Evolutionary conservation across 2,888 invertebrate genomes (phyloP).

Genomic region (Drosophila differens): DNA sequence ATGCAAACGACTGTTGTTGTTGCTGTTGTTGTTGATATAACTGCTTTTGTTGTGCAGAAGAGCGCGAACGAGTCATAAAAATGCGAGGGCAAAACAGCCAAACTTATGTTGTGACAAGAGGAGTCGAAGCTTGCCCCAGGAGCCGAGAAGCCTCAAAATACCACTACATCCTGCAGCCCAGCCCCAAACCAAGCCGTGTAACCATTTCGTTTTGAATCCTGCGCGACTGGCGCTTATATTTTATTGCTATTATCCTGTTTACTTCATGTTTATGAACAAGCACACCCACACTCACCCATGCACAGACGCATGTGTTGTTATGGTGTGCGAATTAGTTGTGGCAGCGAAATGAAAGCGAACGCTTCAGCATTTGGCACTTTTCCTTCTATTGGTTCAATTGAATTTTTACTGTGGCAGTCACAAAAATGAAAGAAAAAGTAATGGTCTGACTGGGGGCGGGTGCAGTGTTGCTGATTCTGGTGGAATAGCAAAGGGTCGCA

Average conservation of each 20-base stretch:
- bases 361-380: constrained; percentile 48
- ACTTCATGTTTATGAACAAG: constrained; percentile 80
- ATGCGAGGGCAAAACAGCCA: constrained; percentile 77
- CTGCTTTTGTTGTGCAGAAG: constrained; percentile 52
- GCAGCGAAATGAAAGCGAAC: constrained; percentile 70
- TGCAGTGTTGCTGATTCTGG: not conserved
- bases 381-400: constrained; percentile 63
- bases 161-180: constrained; percentile 1
- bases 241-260: constrained; percentile 84
- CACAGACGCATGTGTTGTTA: constrained; percentile 43
- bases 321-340: constrained; percentile 82
- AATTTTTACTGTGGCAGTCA: constrained; percentile 62
- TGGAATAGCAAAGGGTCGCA: constrained; percentile 34
- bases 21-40: constrained; percentile 42
- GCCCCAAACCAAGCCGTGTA: constrained; percentile 15
- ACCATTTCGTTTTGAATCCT: constrained; percentile 59
- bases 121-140: constrained; percentile 26
- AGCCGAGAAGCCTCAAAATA: constrained; percentile 2
- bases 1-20: constrained; percentile 50
- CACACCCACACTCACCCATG: constrained; percentile 41
- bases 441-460: not conserved
- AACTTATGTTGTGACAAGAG: constrained; percentile 72
- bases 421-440: constrained; percentile 26
- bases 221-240: constrained; percentile 76
- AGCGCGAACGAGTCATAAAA: constrained; percentile 75